Conservation (phyloP, 2,797 vertebrate species). For the Ammospiza maritima region DNA sequence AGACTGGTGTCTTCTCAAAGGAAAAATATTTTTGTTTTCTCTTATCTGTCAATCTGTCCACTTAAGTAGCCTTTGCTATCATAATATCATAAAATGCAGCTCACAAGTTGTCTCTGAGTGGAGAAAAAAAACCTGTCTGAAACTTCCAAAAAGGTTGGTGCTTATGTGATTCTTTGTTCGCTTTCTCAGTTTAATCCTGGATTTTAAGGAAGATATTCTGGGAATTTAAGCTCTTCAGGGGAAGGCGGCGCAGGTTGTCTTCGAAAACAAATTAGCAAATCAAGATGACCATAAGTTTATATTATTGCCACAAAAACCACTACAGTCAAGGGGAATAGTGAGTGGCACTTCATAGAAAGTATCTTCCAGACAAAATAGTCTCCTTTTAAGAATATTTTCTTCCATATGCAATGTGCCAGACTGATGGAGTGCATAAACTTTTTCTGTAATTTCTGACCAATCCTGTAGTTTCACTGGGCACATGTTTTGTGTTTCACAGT, state of each 20-base stretch:
- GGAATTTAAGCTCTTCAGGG: not conserved
- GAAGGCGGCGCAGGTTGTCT: not conserved
- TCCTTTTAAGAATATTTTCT: not conserved
- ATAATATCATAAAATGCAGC: not conserved
- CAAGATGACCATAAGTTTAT: not conserved
- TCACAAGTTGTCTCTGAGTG: not conserved
- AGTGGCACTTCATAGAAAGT: not conserved
- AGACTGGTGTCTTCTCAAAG: slow-evolving; percentile 43
- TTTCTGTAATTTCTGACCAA: not conserved
- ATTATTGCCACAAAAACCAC: not conserved
- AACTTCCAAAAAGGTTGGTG: not conserved
- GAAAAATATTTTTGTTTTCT: slow-evolving; percentile 56
- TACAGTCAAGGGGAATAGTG: not conserved
- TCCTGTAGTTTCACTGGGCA: not conserved
- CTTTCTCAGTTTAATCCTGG: not conserved
- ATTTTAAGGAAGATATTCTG: not conserved
- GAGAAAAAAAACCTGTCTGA: not conserved
- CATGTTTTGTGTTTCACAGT: not conserved
- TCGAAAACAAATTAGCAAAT: not conserved
- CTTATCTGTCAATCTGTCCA: slow-evolving; percentile 17
- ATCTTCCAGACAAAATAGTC: not conserved
- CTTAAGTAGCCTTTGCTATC: not conserved
- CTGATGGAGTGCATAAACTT: not conserved
- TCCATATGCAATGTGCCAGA: not conserved
- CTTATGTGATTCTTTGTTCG: not conserved